Conservation (phyloP, 2,888 invertebrate genomes). For the Polyommatus icarus region DNA sequence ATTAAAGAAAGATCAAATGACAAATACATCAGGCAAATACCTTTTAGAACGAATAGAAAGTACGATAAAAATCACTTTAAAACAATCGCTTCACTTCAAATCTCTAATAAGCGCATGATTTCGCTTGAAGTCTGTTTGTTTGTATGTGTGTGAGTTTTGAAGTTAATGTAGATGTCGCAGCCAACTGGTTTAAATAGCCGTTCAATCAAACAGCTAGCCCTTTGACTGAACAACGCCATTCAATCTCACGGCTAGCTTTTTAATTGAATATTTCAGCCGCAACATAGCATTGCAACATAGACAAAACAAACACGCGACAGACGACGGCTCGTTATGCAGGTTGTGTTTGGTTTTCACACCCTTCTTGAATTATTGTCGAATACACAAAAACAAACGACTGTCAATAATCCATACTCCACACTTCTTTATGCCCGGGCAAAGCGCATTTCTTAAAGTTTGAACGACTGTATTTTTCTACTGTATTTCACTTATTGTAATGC, state of each 20-base stretch:
- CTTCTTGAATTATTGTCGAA: not conserved
- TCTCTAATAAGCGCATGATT: not conserved
- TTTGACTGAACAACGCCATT: no score
- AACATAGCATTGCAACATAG: no score
- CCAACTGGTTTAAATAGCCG: no score
- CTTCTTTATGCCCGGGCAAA: no score
- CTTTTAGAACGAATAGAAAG: not conserved
- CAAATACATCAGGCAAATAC: not conserved
- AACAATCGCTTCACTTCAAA: not conserved
- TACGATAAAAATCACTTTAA: not conserved
- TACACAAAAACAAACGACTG: not conserved
- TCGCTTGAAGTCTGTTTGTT: not conserved
- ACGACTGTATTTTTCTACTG: no score
- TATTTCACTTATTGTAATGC: no score
- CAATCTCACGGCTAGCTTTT: no score
- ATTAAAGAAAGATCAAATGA: no score
- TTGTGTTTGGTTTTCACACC: constrained; percentile 32
- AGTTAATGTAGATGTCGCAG: not conserved
- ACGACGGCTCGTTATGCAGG: constrained; percentile 38
- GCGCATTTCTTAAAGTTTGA: no score
- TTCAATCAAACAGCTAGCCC: no score
- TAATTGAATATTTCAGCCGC: no score
- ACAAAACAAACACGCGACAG: constrained; percentile 32
- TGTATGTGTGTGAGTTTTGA: not conserved
- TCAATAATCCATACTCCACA: not conserved